Evolutionary conservation across 2,113 vertebrate species (phyloP), one percentile per base, ranked within the genome.

Genomic region (Pseudorectes ferrugineus): DNA sequence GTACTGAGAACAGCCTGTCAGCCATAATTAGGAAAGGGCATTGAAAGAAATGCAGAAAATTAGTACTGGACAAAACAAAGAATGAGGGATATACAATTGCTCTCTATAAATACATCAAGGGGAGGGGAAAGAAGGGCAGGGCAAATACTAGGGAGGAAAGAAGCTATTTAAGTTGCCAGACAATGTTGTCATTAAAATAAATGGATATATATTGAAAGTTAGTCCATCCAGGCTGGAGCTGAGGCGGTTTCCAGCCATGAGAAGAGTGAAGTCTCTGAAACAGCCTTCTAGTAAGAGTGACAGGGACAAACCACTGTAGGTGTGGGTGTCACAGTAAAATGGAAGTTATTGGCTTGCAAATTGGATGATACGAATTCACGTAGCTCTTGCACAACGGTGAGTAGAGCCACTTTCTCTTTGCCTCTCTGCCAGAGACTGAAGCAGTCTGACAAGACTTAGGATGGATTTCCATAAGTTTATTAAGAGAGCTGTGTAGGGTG

Each of bases 171-270:
- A 88, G 95, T 93, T 93, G 66, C 88, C 63, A 95, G 96, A 96
- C 95, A 93, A 94, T 93, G 92, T 93, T 96, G 95, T 89, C 90
- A 94, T 94, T 93, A 95, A 93, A 94, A 94, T 45, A 96, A 94
- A 89, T 86, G 94, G 91, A 91, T 97, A 97, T 96, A 96, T 91
- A 96, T 94, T 97, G 85, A 36, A 92, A 86, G 68, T 82, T 84
- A 49, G 84, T 45, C 61, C 46, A 61, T 77, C 31, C 46, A 46
- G 75, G 16, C 85, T 51, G 63, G 67, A 93, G 42, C 31, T 88
- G 43, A 85, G 76, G 45, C n/a, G 6, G 6, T 78, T 95, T 92
- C 71, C 92, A 76, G 43, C 19, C 35, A 70, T 74, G 54, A 88
- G 72, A 90, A 70, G 63, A 88, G 29, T 22, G 65, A 66, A 80